Evolutionary conservation across 2,113 vertebrate genomes (phyloP), one percentile per base, ranked within the genome.

Genomic region (Diphyllodes magnificus): DNA sequence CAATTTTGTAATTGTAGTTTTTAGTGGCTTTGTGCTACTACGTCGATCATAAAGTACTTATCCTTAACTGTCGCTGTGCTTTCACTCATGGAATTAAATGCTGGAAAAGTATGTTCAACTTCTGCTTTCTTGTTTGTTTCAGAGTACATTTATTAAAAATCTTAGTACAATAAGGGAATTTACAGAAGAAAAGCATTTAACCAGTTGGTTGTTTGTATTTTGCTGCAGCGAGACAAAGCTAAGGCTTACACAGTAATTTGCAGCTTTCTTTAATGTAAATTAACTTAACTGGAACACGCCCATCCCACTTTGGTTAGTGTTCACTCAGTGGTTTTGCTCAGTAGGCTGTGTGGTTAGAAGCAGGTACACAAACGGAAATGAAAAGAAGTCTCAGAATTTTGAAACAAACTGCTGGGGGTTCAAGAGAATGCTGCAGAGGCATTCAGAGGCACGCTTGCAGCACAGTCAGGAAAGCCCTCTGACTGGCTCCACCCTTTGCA

Each of bases 321-420:
- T 81, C 79, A 80, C 50, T 77, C 27, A 11, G 90, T 82, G 92
- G 94, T 91, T 95, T 92, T 89, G 47, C 88, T 92, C 64, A 83
- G 86, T 14, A 69, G 92, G 68, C 78, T 93, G 2, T 95, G 93
- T 81, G 77, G 93, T 95, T 94, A 90, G 81, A 71, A 83, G 68
- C 88, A 95, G 89, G 92, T 96, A 77, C 30, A 45, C 54, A 85
- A 96, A 51, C 82, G 88, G 96, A 98, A 96, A 83, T 73, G 72
- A 93, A 93, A 97, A 85, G 77, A 70, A 96, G 76, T 86, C 25
- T 82, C 70, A 42, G 72, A 88, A 83, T 78, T 91, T 91, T 49
- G 33, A 86, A 82, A 64, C 66, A 87, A 33, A 66, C 50, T 92
- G 90, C 77, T 90, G 42, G 33, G 72, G 78, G 24, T 66, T 96